Evolutionary conservation across 23 tunicate species (phyloP).

Genomic region (Phallusia fumigata): DNA sequence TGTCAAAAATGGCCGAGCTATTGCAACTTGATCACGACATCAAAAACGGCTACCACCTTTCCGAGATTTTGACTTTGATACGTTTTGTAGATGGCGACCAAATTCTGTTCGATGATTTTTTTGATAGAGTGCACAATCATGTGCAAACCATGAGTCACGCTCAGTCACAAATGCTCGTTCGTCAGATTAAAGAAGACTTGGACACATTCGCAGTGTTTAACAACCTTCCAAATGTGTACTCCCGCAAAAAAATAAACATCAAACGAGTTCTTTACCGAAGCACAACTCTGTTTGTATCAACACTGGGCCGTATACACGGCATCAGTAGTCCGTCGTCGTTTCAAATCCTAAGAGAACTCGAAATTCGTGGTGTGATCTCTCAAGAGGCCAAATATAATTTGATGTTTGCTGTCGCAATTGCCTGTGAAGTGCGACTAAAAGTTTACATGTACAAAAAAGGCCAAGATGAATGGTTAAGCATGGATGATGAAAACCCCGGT

Average conservation of each 20-base stretch:
- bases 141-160: neutral
- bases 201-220: neutral
- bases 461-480: conserved; percentile 26
- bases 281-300: conserved; percentile 46
- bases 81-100: conserved; percentile 24
- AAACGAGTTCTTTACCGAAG: conserved; percentile 58
- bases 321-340: conserved; percentile 36
- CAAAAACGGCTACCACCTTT: conserved; percentile 41
- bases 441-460: conserved; percentile 41
- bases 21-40: conserved; percentile 17
- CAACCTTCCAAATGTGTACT: conserved; percentile 17
- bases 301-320: conserved; percentile 41
- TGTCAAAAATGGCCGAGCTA: conserved; percentile 33
- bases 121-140: neutral
- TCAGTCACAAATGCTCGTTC: neutral
- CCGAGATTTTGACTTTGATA: conserved; percentile 23
- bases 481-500: neutral
- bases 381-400: conserved; percentile 19
- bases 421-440: conserved; percentile 66
- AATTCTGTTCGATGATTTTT: conserved; percentile 11
- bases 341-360: conserved; percentile 31
- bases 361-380: conserved; percentile 21
- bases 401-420: conserved; percentile 60
- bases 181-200: neutral
- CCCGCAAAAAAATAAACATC: conserved; percentile 34